Evolutionary conservation across 2,113 vertebrate species (phyloP), one percentile per base, ranked within the genome.

Genomic region (Glaucidium brasilianum): DNA sequence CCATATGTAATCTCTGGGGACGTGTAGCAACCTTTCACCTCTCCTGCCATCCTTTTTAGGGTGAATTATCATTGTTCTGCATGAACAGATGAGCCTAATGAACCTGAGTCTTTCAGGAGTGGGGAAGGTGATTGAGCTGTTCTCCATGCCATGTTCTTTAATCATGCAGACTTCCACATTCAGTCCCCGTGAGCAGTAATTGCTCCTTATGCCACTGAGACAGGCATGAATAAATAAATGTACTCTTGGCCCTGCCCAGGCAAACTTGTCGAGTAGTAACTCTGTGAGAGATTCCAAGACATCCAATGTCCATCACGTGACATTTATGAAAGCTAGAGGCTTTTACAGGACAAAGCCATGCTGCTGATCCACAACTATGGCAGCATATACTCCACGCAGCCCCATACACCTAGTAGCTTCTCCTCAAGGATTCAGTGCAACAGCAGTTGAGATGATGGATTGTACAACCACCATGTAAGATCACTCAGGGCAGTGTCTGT

Each of bases 21-120:
- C 2, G 2, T 20, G 29, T 52, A 91, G 12, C 35, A 86, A 64
- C 83, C 73, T 95, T 95, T 94, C 83, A 96, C 83, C 91, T 92
- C 50, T 75, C 76, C 60, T 39, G 39, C 60, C 47, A 32, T 81
- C 56, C 35, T 75, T 88, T 94, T 87, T 62, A 52, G 92, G 68
- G 82, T 91, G 88, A 95, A 67, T 88, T 93, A 94, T 83, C 88
- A 35, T 47, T 88, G 56, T 92, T 88, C 72, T 94, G 91, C 88
- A 67, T 41, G 88, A 84, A n/a, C 52, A 95, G 79, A 85, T 91
- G 91, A 95, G 84, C 60, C 72, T 96, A 94, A 96, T 93, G 85
- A 96, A 95, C 64, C 91, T 41, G 66, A 93, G 58, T 85, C 68
- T 81, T 92, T 68, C 84, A 76, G 43, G n/a, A 94, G 59, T 10